A percentile compares a stretch with the other conserved stretches of the same genome.
Conservation (phyloP, 2,888 invertebrate genomes). For the Biston betularia region DNA sequence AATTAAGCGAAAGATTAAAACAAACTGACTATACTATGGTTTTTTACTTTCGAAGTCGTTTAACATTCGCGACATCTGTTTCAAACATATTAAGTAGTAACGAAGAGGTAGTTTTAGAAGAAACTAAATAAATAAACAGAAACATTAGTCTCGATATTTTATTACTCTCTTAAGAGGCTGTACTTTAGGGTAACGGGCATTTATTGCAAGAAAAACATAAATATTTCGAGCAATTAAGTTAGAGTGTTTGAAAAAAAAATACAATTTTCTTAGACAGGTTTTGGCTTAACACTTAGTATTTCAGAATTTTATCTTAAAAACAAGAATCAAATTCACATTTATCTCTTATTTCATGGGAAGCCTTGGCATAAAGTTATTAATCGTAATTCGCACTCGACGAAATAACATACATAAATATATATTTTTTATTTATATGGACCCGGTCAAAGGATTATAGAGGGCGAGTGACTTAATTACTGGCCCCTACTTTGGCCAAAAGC, state of each 20-base stretch:
- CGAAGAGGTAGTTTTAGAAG: neutral
- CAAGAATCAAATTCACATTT: no score
- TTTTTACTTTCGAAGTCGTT: neutral
- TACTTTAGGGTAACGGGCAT: slow-evolving; percentile 14
- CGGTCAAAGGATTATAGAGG: no score
- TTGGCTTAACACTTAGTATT: neutral
- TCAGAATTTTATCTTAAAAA: no score
- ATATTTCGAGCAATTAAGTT: slow-evolving; percentile 2
- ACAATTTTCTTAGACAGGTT: neutral
- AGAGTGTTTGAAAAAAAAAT: neutral
- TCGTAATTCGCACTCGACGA: no score
- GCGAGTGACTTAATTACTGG: no score
- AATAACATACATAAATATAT: no score
- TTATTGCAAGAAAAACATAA: slow-evolving; percentile 7
- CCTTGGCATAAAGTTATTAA: no score
- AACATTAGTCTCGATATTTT: slow-evolving; percentile 6
- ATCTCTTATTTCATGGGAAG: no score
- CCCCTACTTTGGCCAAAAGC: no score
- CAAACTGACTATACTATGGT: no score
- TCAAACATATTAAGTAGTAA: neutral
- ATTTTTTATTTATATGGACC: no score
- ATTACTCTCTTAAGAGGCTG: slow-evolving; percentile 5
- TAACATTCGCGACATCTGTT: neutral
- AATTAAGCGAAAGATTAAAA: no score
- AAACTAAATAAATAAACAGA: slow-evolving; percentile 4